Base-by-base conservation (phyloP, 2,888 invertebrate species). In the Ophion ellenae region DNA sequence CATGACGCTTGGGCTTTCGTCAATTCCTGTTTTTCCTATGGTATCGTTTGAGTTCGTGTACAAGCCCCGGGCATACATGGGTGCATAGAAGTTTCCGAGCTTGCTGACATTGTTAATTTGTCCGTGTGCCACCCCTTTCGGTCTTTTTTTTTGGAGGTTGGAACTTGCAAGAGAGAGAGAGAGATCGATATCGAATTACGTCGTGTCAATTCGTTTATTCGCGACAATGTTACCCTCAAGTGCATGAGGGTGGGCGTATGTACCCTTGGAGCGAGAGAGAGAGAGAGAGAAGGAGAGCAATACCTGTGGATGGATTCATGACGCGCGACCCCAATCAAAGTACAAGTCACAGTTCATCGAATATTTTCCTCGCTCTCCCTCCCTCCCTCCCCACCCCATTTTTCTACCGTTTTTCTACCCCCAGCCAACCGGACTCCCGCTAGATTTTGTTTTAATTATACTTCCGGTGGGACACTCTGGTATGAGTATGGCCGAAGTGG, bases 11-110 rank as follows among this genome's bases (percentile, higher is more conserved):
- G 53, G 14, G 17, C 17, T 14, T 17, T 14, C 17, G 17, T 53
- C 53, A 53, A 53, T 61, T 24, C 36, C 14, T 36, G 14, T 77
- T 79, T 75, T 82, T 71, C 40, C 66, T 64, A 61, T 53, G 71
- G 63, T 40, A 70, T n/a, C 47, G 75, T 69, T 75, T 67, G 45
- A 61, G 45, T 32, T 24, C 57, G 57, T 45, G 61, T 32, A 28
- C 53, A 9, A n/a, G 53, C 53, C 53, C 11, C 14, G 53, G 70
- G 28, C 1, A 53, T 24, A 14, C 53, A 14, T 3, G 67, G 20
- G 9, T 45, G 45, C 20, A 67, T 17, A 7, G 6, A 36, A 40
- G 36, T 40, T 67, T 66, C 9, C 40, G 17, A 40, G 17, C 40
- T 1, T 17, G 14, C 4, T 14, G 17, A 3, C 14, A 17, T 53